Conservation (phyloP, 2,113 vertebrate genomes). For the Xiphophorus hellerii region DNA sequence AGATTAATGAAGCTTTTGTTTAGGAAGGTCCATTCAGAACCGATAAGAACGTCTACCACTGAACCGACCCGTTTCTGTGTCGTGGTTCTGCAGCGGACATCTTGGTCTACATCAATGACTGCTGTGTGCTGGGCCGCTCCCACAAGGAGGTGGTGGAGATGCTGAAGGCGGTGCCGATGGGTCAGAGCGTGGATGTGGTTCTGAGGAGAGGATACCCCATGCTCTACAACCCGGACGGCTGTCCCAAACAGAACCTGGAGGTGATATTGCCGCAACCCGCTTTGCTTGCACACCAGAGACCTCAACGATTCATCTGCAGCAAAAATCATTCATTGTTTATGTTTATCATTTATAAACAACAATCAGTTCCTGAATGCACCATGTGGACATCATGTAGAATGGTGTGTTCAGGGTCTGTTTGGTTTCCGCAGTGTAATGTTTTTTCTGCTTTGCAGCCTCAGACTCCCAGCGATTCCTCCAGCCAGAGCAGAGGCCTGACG, state of each 20-base stretch:
- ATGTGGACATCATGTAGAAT: too few species aligned
- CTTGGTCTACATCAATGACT: constrained; percentile 81
- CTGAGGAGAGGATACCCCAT: constrained; percentile 74
- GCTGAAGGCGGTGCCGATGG: constrained; percentile 79
- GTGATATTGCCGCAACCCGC: background rate
- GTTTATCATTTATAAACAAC: too few species aligned
- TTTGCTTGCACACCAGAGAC: background rate
- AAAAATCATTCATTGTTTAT: too few species aligned
- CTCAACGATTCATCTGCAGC: too few species aligned
- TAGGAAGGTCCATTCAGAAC: background rate
- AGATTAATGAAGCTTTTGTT: background rate
- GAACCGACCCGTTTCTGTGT: background rate
- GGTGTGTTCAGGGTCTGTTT: background rate
- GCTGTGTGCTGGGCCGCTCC: constrained; percentile 78
- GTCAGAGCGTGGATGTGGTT: constrained; percentile 73
- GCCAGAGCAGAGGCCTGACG: constrained; percentile 12
- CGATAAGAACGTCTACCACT: background rate
- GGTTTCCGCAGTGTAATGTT: background rate
- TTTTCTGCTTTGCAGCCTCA: constrained; percentile 31
- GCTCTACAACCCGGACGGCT: constrained; percentile 82
- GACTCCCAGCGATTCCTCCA: constrained; percentile 42
- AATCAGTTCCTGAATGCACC: background rate
- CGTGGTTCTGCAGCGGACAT: constrained; percentile 75
- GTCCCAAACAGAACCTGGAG: constrained; percentile 78
- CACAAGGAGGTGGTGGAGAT: constrained; percentile 84